These are phyloP conservation scores for Chrysochloris asiatica DNA, from an alignment of 2,113 vertebrate genomes.

Conservation along the genomic window DNA sequence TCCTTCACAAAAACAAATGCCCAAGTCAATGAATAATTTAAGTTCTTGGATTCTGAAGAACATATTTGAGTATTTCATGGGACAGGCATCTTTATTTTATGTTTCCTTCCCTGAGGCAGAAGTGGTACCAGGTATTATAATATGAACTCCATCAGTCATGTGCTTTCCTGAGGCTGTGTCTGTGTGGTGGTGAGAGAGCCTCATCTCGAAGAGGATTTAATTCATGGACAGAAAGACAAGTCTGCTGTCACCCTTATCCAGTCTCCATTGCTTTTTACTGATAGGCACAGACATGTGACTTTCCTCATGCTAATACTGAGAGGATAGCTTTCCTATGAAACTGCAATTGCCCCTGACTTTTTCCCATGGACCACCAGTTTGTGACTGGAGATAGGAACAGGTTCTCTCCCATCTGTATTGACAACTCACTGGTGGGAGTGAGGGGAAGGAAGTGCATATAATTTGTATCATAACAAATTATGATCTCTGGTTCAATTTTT, in stretches of 20 bases:
- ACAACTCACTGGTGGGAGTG: background rate
- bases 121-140: constrained; percentile 62
- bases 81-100: constrained; percentile 72
- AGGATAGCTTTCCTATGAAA: background rate
- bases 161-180: constrained; percentile 43
- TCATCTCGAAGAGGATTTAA: constrained; percentile 64
- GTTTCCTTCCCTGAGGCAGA: constrained; percentile 59
- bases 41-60: constrained; percentile 69
- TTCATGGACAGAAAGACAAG: constrained; percentile 54
- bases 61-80: constrained; percentile 65
- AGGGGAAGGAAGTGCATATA: background rate
- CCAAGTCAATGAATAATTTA: constrained; percentile 72
- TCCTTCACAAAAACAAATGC: constrained; percentile 43
- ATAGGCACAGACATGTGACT: background rate
- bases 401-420: background rate
- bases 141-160: constrained; percentile 66
- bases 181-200: constrained; percentile 10
- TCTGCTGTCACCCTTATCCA: background rate
- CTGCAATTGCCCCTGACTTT: background rate
- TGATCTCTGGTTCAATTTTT: constrained; percentile 9
- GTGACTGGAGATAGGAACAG: background rate
- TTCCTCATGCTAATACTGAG: background rate
- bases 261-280: constrained; percentile 24
- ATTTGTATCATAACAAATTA: background rate
- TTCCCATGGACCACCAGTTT: background rate